Evolutionary conservation across 2,113 vertebrate species (phyloP).

Genomic region (Monopterus albus): DNA sequence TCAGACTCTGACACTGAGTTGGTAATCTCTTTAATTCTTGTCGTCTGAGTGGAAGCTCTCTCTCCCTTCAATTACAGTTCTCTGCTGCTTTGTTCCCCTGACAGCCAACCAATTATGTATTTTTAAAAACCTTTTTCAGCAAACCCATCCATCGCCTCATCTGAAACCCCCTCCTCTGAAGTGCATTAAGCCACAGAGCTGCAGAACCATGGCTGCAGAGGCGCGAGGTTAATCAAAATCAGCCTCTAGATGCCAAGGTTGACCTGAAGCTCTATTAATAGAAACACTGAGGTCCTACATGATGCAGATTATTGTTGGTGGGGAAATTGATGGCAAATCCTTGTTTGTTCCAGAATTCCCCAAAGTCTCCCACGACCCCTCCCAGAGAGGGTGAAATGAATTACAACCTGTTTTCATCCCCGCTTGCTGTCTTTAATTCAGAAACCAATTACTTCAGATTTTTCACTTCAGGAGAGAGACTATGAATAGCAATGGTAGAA

Average conservation of each 20-base stretch:
- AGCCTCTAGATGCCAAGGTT: constrained; percentile 38
- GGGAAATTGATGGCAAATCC: constrained; percentile 52
- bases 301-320: constrained; percentile 45
- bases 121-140: constrained; percentile 51
- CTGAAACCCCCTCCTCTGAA: constrained; percentile 38
- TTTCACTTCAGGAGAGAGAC: constrained; percentile 80
- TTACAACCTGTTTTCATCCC: constrained; percentile 75
- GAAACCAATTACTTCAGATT: constrained; percentile 85
- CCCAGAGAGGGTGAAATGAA: constrained; percentile 70
- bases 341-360: constrained; percentile 53
- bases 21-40: constrained; percentile 49
- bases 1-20: constrained; percentile 45
- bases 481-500: constrained; percentile 50
- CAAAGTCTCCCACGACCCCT: constrained; percentile 26
- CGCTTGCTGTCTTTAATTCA: constrained; percentile 81
- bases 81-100: constrained; percentile 43
- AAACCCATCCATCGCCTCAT: constrained; percentile 29
- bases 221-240: constrained; percentile 60
- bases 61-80: constrained; percentile 41
- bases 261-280: constrained; percentile 63
- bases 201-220: constrained; percentile 37
- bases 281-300: constrained; percentile 52
- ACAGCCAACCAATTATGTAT: constrained; percentile 61
- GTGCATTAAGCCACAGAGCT: constrained; percentile 47
- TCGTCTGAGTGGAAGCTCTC: constrained; percentile 32